phyloP scores from a whole-genome alignment of 2,888 invertebrate genomes.

The Archips xylosteana region DNA sequence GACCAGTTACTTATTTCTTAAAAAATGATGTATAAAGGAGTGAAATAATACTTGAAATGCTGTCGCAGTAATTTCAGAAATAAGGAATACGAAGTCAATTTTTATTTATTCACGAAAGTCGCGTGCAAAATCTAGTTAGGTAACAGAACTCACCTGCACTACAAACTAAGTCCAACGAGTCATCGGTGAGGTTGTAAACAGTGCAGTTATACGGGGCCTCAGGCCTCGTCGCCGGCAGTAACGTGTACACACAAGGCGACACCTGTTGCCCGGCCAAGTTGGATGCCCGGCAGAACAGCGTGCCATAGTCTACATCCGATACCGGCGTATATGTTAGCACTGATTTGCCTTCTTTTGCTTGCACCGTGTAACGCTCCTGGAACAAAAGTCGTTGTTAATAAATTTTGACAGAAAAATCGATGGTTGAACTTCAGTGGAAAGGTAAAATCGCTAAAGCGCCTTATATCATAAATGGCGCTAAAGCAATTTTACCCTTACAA shows the following conservation, averaged over 20 bases:
- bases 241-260: conserved; percentile 90
- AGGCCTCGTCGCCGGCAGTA: conserved; percentile 91
- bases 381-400: conserved; percentile 10
- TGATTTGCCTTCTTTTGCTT: conserved; percentile 84
- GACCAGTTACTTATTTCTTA: no score
- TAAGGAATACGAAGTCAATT: no score
- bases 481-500: no score
- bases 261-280: conserved; percentile 90
- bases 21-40: no score
- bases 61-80: no score
- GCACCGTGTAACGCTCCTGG: conserved; percentile 85
- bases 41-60: no score
- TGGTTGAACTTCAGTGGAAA: no score
- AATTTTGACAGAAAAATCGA: no score
- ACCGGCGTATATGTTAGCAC: conserved; percentile 92
- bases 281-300: conserved; percentile 90
- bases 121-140: no score
- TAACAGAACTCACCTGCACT: conserved; percentile 71
- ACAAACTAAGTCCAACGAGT: conserved; percentile 91
- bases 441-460: no score
- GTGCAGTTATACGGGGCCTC: conserved; percentile 93
- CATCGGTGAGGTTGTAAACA: conserved; percentile 91
- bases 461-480: no score
- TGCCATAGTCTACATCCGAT: conserved; percentile 92
- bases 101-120: no score